A percentile compares a stretch with the other conserved stretches of the same genome.
phyloP scores from a whole-genome alignment of 1,140 invertebrate genomes.

The Panagrolaimus sp. region DNA sequence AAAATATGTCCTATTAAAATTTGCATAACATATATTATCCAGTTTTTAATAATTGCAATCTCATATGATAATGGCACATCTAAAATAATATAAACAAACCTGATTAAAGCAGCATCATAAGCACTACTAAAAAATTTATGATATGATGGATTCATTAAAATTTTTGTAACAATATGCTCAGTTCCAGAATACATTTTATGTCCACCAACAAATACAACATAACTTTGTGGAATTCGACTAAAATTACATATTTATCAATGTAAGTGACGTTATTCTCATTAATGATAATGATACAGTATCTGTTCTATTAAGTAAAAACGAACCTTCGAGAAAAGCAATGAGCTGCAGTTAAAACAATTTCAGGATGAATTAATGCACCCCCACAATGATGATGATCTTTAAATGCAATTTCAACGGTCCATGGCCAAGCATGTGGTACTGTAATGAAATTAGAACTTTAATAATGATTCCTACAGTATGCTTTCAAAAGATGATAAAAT shows the following conservation, averaged over 20 bases:
- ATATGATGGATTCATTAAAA: slow-evolving; percentile 15
- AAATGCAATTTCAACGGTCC: slow-evolving; percentile 34
- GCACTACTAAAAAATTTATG: slow-evolving; percentile 17
- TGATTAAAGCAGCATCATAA: slow-evolving; percentile 13
- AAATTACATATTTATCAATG: slow-evolving; percentile 21
- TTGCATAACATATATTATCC: slow-evolving; percentile 25
- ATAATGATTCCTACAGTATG: no score
- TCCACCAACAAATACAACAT: slow-evolving; percentile 24
- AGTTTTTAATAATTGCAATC: slow-evolving; percentile 20
- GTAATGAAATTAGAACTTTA: neutral
- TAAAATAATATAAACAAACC: slow-evolving; percentile 18
- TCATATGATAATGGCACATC: slow-evolving; percentile 23
- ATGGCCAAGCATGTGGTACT: slow-evolving; percentile 38
- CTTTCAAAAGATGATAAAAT: no score
- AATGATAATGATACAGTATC: neutral
- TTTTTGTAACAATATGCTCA: neutral
- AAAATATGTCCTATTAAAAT: slow-evolving; percentile 31
- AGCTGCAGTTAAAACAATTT: slow-evolving; percentile 39
- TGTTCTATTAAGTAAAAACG: neutral
- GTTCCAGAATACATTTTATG: neutral
- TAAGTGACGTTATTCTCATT: neutral
- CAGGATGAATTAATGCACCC: slow-evolving; percentile 30
- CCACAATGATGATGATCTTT: slow-evolving; percentile 34
- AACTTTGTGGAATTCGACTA: slow-evolving; percentile 25
- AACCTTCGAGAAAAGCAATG: slow-evolving; percentile 36